Evolutionary conservation across 2,888 invertebrate species (phyloP).

Genomic region (Andricus quercusramuli): DNA sequence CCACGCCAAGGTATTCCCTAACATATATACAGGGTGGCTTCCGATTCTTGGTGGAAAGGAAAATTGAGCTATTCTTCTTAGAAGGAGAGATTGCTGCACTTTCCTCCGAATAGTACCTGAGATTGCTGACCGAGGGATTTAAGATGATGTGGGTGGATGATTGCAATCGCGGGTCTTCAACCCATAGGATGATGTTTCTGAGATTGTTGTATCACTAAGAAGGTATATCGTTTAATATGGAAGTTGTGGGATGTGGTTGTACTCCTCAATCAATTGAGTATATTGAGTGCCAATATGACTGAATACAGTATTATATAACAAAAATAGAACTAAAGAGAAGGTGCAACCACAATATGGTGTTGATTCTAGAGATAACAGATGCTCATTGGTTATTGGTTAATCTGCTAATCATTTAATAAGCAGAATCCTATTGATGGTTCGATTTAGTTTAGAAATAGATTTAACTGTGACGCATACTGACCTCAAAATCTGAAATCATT

Average conservation of each 20-base stretch:
- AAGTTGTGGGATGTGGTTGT: neutral
- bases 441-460: too few relatives aligned
- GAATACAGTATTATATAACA: neutral
- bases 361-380: too few relatives aligned
- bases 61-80: constrained; percentile 41
- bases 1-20: constrained; percentile 35
- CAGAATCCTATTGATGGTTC: neutral
- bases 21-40: constrained; percentile 38
- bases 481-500: constrained; percentile 1
- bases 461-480: neutral
- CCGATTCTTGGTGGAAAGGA: constrained; percentile 24
- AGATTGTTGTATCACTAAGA: neutral
- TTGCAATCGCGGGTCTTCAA: neutral
- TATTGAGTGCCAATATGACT: neutral
- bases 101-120: neutral
- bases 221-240: neutral
- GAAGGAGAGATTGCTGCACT: constrained; percentile 28
- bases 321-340: too few relatives aligned
- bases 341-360: too few relatives aligned
- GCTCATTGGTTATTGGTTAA: too few relatives aligned
- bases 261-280: neutral
- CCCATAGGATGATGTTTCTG: neutral
- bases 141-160: constrained; percentile 15
- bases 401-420: neutral
- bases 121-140: constrained; percentile 28